These are phyloP conservation scores for Bettongia penicillata DNA, from an alignment of 2,113 vertebrate genomes.

Conservation along the genomic window DNA sequence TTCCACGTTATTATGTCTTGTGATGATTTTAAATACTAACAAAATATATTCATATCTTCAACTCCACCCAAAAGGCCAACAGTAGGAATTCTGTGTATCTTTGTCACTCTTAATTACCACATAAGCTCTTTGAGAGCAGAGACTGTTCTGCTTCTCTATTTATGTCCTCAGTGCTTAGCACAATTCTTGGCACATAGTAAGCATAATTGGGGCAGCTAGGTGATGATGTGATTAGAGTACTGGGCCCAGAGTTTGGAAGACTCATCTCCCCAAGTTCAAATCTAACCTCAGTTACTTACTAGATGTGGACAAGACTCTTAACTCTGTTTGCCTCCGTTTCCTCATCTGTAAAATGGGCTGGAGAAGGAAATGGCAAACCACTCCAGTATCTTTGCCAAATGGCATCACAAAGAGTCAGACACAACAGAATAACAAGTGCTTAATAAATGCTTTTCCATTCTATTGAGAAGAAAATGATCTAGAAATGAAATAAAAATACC, in stretches of 20 bases:
- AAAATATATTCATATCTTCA: background rate
- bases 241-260: background rate
- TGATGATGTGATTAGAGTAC: background rate
- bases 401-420: background rate
- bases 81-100: background rate
- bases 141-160: background rate
- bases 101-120: background rate
- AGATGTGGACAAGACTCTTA: background rate
- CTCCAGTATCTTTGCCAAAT: background rate
- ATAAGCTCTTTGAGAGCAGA: background rate
- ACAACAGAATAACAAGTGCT: background rate
- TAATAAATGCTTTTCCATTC: background rate
- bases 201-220: background rate
- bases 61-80: background rate
- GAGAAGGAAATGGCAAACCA: background rate
- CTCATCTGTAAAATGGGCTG: background rate
- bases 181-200: background rate
- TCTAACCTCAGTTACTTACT: background rate
- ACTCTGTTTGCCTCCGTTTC: background rate
- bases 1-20: background rate
- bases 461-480: background rate
- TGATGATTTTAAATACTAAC: background rate
- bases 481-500: background rate
- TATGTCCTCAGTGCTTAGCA: background rate
- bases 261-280: background rate